Evolutionary conservation across 2,797 vertebrate genomes (phyloP).

Genomic region (Macropodus opercularis): DNA sequence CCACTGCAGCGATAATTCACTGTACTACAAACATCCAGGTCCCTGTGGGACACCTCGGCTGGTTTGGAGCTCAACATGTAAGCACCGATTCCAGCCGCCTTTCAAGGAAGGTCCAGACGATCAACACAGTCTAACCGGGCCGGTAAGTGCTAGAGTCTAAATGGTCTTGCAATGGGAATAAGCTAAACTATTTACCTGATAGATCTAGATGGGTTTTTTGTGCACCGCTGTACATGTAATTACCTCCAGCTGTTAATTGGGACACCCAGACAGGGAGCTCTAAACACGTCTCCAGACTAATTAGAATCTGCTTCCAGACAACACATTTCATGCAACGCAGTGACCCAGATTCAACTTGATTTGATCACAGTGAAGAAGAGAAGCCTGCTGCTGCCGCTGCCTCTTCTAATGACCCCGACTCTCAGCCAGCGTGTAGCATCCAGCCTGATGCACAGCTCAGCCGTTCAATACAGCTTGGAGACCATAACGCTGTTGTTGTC

Average conservation of each 20-base stretch:
- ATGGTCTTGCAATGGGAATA: background rate
- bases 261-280: slow-evolving; percentile 53
- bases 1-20: background rate
- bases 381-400: slow-evolving; percentile 35
- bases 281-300: slow-evolving; percentile 60
- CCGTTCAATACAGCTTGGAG: too few relatives aligned
- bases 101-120: slow-evolving; percentile 50
- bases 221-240: slow-evolving; percentile 54
- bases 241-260: slow-evolving; percentile 61
- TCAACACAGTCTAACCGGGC: slow-evolving; percentile 43
- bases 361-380: slow-evolving; percentile 38
- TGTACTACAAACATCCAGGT: background rate
- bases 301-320: slow-evolving; percentile 60
- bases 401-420: slow-evolving; percentile 28
- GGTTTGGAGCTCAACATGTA: slow-evolving; percentile 1
- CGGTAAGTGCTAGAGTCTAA: slow-evolving; percentile 27
- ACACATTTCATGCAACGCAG: slow-evolving; percentile 60
- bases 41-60: too few relatives aligned
- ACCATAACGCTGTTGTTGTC: background rate
- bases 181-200: background rate
- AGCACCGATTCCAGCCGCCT: background rate
- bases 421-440: slow-evolving; percentile 23
- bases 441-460: slow-evolving; percentile 1
- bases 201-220: too few relatives aligned
- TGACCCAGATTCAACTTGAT: slow-evolving; percentile 77